Conservation (phyloP, 2,113 vertebrate genomes). For the Clarias batrachus region DNA sequence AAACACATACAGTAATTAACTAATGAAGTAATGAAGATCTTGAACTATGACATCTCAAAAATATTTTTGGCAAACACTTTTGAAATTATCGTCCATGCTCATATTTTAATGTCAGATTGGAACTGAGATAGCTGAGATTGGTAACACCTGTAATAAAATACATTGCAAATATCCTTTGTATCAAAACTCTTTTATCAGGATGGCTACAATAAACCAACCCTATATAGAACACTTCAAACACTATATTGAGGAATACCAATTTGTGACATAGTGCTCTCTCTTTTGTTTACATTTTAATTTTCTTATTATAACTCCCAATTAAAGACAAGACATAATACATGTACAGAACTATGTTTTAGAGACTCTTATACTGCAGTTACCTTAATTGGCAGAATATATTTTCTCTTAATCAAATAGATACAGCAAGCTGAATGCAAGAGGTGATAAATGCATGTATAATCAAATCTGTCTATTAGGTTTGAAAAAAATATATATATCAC, state of each 20-base stretch:
- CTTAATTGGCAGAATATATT: neutral
- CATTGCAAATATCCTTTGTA: neutral
- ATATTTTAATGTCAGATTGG: neutral
- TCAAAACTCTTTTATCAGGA: neutral
- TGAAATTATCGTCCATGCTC: neutral
- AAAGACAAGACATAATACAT: neutral
- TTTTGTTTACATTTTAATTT: neutral
- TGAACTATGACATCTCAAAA: neutral
- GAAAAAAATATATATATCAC: neutral
- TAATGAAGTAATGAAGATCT: neutral
- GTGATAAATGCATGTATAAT: neutral
- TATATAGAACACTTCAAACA: neutral
- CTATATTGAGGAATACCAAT: neutral
- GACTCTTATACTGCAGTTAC: neutral
- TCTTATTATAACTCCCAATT: no score
- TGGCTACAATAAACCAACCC: neutral
- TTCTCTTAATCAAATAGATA: neutral
- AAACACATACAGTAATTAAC: neutral
- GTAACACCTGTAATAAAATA: neutral
- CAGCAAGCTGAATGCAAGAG: neutral
- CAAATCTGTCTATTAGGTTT: neutral
- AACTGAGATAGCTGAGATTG: neutral
- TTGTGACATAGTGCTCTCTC: neutral
- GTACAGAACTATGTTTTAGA: neutral
- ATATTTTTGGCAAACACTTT: neutral